phyloP scores from a whole-genome alignment of 2,797 vertebrate species.

The Falco naumanni region DNA sequence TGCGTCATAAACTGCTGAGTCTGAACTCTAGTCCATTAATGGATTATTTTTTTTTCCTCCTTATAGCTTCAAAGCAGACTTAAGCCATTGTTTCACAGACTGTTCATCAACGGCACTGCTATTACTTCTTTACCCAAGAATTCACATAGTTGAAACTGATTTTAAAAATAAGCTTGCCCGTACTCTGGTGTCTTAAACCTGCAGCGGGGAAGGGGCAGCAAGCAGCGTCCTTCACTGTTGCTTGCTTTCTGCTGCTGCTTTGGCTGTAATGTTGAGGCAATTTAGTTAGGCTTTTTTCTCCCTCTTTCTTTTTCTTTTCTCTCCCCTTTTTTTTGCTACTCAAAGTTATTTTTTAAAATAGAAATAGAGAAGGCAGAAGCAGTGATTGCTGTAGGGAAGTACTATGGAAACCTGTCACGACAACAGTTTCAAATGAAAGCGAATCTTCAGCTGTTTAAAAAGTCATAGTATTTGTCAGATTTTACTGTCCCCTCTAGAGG shows the following conservation, averaged over 20 bases:
- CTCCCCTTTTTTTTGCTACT: slow-evolving; percentile 1
- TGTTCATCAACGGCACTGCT: not conserved
- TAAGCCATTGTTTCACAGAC: not conserved
- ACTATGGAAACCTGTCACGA: slow-evolving; percentile 61
- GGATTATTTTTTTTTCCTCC: not conserved
- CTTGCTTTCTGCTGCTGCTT: not conserved
- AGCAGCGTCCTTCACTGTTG: not conserved
- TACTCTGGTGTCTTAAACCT: not conserved
- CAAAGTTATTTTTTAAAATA: slow-evolving; percentile 59
- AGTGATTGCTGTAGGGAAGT: slow-evolving; percentile 35
- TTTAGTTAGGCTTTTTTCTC: not conserved
- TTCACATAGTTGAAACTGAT: not conserved
- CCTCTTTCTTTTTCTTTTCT: not conserved
- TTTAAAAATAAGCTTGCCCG: not conserved
- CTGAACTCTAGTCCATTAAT: not conserved
- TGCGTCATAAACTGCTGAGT: not conserved
- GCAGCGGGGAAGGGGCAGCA: not conserved
- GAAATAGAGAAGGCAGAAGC: slow-evolving; percentile 52
- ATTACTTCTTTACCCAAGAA: not conserved
- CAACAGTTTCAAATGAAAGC: slow-evolving; percentile 24
- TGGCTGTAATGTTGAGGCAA: not conserved
- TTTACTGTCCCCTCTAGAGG: not conserved
- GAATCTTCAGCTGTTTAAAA: slow-evolving; percentile 24
- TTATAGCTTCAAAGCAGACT: not conserved
- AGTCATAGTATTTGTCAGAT: slow-evolving; percentile 23